phyloP scores from a whole-genome alignment of 2,888 invertebrate genomes.

The Deilephila porcellus region DNA sequence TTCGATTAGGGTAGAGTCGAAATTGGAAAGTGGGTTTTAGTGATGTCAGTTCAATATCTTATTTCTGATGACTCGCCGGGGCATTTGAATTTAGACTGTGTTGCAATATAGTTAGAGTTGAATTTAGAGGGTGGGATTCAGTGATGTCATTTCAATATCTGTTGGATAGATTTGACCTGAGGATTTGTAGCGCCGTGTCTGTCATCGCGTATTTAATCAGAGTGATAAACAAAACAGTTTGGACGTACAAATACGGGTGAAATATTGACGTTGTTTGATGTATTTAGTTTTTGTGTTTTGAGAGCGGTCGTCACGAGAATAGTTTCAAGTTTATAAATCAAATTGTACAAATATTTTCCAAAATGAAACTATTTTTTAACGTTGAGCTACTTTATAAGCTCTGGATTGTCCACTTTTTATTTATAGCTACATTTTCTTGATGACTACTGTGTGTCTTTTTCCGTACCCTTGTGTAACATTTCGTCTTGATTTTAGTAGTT shows the following conservation, averaged over 20 bases:
- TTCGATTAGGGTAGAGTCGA: background rate
- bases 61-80: background rate
- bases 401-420: no score
- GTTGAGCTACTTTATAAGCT: no score
- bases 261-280: constrained; percentile 22
- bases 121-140: background rate
- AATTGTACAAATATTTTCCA: no score
- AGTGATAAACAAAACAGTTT: constrained; percentile 52
- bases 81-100: background rate
- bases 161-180: constrained; percentile 71
- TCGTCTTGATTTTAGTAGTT: no score
- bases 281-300: background rate
- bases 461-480: no score
- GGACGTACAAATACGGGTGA: constrained; percentile 36
- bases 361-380: no score
- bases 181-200: constrained; percentile 65
- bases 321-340: background rate
- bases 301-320: background rate
- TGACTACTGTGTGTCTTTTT: no score
- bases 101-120: background rate
- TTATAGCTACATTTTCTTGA: no score
- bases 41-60: constrained; percentile 45
- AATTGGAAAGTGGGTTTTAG: background rate
- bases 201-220: constrained; percentile 57
- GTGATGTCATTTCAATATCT: constrained; percentile 44